These are phyloP conservation scores for Gastracanthus pulcherrimus DNA, from an alignment of 2,888 invertebrate genomes.

Conservation along the genomic window DNA sequence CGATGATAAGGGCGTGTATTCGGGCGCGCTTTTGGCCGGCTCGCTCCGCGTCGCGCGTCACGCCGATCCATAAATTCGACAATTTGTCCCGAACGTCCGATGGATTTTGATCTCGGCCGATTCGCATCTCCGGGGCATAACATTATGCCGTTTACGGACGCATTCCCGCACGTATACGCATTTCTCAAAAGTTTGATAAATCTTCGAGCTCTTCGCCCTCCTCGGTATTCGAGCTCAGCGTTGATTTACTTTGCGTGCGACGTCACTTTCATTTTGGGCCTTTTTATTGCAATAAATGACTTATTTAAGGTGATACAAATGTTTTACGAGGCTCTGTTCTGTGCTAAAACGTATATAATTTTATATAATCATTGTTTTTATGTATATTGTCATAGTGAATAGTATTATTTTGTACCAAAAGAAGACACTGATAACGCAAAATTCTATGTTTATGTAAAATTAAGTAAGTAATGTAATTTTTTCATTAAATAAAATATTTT, in stretches of 20 bases:
- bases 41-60: constrained; percentile 61
- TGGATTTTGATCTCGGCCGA: constrained; percentile 75
- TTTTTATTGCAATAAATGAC: no score
- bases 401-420: no score
- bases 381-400: no score
- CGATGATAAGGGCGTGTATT: constrained; percentile 72
- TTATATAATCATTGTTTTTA: no score
- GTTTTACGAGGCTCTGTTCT: no score
- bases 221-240: background rate
- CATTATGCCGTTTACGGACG: constrained; percentile 66
- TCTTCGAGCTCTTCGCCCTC: background rate
- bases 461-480: no score
- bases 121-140: constrained; percentile 69
- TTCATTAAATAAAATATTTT: no score
- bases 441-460: no score
- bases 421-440: no score
- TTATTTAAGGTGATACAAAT: no score
- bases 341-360: no score
- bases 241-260: background rate
- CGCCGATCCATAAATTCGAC: constrained; percentile 75
- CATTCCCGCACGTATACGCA: background rate
- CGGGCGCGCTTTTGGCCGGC: no score
- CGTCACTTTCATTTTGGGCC: background rate
- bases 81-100: constrained; percentile 74
- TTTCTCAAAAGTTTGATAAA: constrained; percentile 22